Base-by-base conservation (phyloP, 92 coral and sea anemone genomes). In the Zoanthus sansibaricus region DNA sequence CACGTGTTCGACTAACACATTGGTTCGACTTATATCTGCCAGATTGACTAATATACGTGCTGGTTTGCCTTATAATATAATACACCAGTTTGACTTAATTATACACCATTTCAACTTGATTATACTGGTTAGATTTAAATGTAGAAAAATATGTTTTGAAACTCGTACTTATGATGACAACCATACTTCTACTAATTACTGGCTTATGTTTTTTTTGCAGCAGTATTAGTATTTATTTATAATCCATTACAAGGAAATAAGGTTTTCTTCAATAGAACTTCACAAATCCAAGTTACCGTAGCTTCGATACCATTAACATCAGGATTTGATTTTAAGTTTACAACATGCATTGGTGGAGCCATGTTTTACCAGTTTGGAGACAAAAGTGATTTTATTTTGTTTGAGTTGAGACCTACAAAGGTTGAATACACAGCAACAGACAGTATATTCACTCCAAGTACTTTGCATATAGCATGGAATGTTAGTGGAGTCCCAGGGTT, bases 321-420 rank as follows among this genome's bases (percentile, higher is more conserved):
- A 62, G 93, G 94, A 71, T 97, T 97, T 89, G 87, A 74, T 7
- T 90, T 97, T 52, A 72, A 80, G n/a, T 95, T 97, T 78, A 93
- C 89, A 87, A 97, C 99, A 88, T 97, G 99, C 73, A 56, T 72
- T 5, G 99, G 99, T 71, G 99, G 99, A n/a, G 86, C 72, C 17
- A 77, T 97, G 84, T 83, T 97, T 7, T 83, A 77, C 49, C 99
- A 97, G 89, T 78, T 6, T 47, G 99, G 99, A 18, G 61, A 72
- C 51, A 76, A 68, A 6, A 87, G 66, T 67, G 91, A 89, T 72
- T 90, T 88, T 47, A 75, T 97, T 77, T 72, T 91, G 10, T 86
- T 97, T 54, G 86, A 79, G 66, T 95, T 97, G 79, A 87, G 89
- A 13, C 95, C 91, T 31, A 92, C 93, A 48, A 77, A 48, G 5